Conservation (phyloP, 2,888 invertebrate species). For the Eutolmus rufibarbis region DNA sequence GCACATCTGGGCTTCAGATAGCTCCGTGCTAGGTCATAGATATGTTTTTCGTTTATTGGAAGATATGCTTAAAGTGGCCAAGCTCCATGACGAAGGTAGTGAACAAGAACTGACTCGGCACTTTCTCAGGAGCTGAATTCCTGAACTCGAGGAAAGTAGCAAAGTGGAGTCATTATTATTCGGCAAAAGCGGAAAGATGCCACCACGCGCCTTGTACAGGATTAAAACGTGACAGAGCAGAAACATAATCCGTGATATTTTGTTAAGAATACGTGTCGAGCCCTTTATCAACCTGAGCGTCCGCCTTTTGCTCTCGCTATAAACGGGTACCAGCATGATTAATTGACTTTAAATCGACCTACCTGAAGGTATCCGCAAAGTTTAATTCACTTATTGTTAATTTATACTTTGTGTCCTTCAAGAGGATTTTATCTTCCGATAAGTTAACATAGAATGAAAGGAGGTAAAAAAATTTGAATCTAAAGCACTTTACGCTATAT, state of each 20-base stretch:
- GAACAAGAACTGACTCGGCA: background rate
- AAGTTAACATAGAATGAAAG: background rate
- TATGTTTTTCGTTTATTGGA: background rate
- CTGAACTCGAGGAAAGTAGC: background rate
- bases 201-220: background rate
- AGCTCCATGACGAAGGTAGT: background rate
- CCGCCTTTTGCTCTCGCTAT: background rate
- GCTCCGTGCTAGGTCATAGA: background rate
- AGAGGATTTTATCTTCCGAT: background rate
- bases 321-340: background rate
- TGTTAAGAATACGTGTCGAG: background rate
- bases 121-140: background rate
- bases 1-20: background rate
- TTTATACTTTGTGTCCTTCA: background rate
- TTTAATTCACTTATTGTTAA: background rate
- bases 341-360: background rate
- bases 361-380: background rate
- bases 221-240: constrained; percentile 22
- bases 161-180: background rate
- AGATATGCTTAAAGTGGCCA: background rate
- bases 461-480: background rate
- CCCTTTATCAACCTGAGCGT: background rate
- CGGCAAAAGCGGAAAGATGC: background rate
- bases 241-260: background rate
- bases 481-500: background rate